Base-by-base conservation (phyloP, 2,797 vertebrate genomes). In the Allobates femoralis region DNA sequence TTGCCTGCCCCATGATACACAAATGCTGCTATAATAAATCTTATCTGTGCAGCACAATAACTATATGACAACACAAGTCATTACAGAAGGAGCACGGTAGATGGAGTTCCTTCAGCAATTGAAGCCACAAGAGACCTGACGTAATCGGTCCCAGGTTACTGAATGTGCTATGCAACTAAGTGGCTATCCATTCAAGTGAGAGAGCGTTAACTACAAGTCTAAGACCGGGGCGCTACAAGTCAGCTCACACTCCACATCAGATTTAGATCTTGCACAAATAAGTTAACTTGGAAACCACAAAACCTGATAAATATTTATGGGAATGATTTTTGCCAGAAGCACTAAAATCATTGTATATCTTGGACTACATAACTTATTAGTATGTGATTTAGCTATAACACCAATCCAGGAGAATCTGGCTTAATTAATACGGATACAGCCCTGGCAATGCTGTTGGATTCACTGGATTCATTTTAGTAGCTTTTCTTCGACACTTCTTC, bases 351-450 rank as follows among this genome's bases (percentile, higher is more conserved):
- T 28, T 87, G 86, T 62, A 79, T 83, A 73, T 67, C 18, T 87
- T 87, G 81, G 81, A 78, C 53, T 21, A 1, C 55, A 76, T 19
- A 1, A 51, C 23, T 32, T 86, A 81, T 34, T 77, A 86, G 32
- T 81, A 67, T 67, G 2, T 56, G 67, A 77, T 86, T 82, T n/a
- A 69, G 56, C 34, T 77, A 55, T 51, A 41, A 69, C 78, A 74
- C 78, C 85, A 56, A 67, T 62, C 71, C 85, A 77, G n/a, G 85
- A 86, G 85, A 83, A 83, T 21, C 21, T 58, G 67, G 46, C 26
- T 62, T 78, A 79, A 87, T 87, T 87, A 87, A 71, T 77, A 69
- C n/a, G 51, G 62, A 78, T 77, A n/a, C 73, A 34, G 50, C 8
- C 23, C 18, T 75, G 78, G 67, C 78, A 60, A 14, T 26, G 23